Evolutionary conservation across 2,797 vertebrate species (phyloP).

Genomic region (Sebastes kiyomatsui): DNA sequence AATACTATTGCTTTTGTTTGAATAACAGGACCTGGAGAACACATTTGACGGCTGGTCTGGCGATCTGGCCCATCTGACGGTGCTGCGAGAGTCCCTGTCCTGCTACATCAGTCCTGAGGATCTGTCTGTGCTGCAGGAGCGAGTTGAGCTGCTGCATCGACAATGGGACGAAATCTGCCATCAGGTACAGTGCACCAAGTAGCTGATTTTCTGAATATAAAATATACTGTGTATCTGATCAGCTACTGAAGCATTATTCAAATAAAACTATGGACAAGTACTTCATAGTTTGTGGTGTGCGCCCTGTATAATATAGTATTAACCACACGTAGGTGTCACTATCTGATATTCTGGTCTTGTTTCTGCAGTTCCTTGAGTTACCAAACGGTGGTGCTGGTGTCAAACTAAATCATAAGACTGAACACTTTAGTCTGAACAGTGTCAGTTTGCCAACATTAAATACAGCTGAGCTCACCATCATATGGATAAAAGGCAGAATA

Average conservation of each 20-base stretch:
- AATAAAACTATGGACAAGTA: not conserved
- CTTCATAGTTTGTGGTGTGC: not conserved
- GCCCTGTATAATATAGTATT: not conserved
- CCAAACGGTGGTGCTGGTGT: conserved; percentile 34
- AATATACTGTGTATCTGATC: not conserved
- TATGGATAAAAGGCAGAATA: not conserved
- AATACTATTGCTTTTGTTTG: not conserved
- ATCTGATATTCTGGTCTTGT: not conserved
- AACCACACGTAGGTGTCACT: not conserved
- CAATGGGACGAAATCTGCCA: conserved; percentile 97
- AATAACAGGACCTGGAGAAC: conserved; percentile 90
- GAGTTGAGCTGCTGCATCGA: conserved; percentile 92
- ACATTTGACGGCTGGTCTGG: conserved; percentile 92
- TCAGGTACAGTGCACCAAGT: conserved; percentile 84
- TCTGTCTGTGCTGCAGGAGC: conserved; percentile 90
- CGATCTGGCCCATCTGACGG: conserved; percentile 86
- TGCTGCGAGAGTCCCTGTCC: conserved; percentile 88
- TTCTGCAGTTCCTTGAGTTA: conserved; percentile 21
- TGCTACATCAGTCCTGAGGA: conserved; percentile 89
- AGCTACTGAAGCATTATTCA: not conserved
- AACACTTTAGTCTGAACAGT: not conserved
- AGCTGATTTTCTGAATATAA: not conserved
- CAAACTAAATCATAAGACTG: not conserved
- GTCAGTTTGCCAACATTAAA: not conserved
- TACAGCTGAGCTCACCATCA: not conserved